Percentiles rank a stretch among this genome's conserved stretches.
Evolutionary conservation across 2,113 vertebrate species (phyloP).

Genomic region (Notarius quadriscutis): DNA sequence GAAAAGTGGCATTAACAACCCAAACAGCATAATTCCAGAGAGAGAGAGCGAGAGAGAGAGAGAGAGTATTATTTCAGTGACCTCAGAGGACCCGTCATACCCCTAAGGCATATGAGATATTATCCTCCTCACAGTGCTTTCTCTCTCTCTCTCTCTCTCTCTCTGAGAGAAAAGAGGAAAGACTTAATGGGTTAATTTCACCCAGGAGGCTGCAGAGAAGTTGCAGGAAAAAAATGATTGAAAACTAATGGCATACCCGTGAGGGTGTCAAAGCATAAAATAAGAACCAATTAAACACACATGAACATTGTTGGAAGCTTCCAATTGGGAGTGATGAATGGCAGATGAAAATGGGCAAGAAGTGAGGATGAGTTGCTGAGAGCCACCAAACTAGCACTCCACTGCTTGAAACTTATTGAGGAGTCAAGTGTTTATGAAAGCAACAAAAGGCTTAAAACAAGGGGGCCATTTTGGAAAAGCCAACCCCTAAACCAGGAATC

Average conservation of each 20-base stretch:
- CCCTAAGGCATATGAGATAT: conserved; percentile 38
- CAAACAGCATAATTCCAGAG: conserved; percentile 50
- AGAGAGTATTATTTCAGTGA: conserved; percentile 45
- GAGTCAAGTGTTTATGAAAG: conserved; percentile 43
- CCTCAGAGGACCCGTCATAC: conserved; percentile 35
- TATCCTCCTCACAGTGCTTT: not conserved
- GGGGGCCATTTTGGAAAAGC: conserved; percentile 27
- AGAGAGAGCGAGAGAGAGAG: conserved; percentile 34
- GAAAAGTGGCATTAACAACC: conserved; percentile 48
- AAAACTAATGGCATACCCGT: conserved; percentile 24
- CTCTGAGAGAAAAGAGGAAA: conserved; percentile 11
- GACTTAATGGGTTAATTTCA: conserved; percentile 33
- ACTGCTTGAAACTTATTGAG: not conserved
- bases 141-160: conserved; percentile 2
- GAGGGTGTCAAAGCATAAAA: conserved; percentile 16
- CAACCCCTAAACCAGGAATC: conserved; percentile 29
- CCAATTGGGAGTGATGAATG: not conserved
- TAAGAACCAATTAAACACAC: conserved; percentile 9
- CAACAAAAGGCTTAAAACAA: conserved; percentile 46
- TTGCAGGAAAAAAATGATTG: not conserved
- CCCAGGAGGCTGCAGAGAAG: conserved; percentile 19
- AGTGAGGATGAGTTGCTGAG: not conserved
- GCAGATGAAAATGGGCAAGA: not conserved
- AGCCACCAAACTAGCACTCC: conserved; percentile 26
- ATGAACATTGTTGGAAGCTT: conserved; percentile 13